Base-by-base conservation (phyloP, 2,888 invertebrate species). In the Piscicola geometra region DNA sequence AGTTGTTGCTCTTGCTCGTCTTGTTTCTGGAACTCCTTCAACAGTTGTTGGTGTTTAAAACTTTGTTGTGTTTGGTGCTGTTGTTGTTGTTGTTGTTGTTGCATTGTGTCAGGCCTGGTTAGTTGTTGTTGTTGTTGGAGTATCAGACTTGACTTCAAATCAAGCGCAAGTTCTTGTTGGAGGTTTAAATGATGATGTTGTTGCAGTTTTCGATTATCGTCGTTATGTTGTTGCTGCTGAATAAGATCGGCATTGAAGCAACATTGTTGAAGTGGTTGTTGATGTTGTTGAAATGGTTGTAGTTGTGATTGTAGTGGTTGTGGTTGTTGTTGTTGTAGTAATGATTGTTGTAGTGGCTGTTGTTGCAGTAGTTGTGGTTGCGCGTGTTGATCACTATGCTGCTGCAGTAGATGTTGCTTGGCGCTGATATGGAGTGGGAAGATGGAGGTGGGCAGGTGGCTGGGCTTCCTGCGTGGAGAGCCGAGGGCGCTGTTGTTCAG, bases 251-350 rank as follows among this genome's bases (percentile, higher is more conserved):
- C n/a, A n/a, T n/a, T n/a, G n/a, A n/a, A n/a, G n/a, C n/a, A n/a
- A n/a, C n/a, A n/a, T 1, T 72, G 25, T 25, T 60, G 41, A 41
- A 64, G 64, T 25, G 2, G 1, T 25, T 30, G 67, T 35, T 80
- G 78, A 41, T 78, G 76, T 33, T 33, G 79, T 28, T 90, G 90
- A 78, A 91, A 86, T 12, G 91, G 91, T 9, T 92, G 91, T 82
- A 91, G 92, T 81, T 91, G 91, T n/a, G n/a, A n/a, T 83, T 92
- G 91, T 83, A 93, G 93, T 41, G 5, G 41, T 5, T 41, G 12
- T 72, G 25, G 21, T 36, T 75, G 73, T 56, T 76, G 75, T 52
- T 73, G 66, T 78, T 78, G 67, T 66, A 47, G 74, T 33, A n/a
- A 91, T 82, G 91, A 92, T 81, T 91, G 91, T 83, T 92, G 91